A percentile compares a stretch with the other conserved stretches of the same genome.
Evolutionary conservation across 1,140 invertebrate species (phyloP).

Genomic region (Notospermus geniculatus): DNA sequence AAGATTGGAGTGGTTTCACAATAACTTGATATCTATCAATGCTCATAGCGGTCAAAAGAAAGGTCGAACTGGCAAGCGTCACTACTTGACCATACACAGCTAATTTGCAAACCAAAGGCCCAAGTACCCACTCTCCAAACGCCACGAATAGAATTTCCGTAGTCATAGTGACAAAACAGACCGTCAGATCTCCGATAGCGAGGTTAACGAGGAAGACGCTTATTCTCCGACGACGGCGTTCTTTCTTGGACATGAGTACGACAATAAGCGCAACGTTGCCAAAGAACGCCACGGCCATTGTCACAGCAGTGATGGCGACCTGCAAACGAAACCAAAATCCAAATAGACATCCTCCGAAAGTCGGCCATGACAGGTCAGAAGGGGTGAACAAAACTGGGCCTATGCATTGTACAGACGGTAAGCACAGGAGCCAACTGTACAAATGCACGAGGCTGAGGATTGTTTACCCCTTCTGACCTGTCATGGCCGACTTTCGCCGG

Average conservation of each 20-base stretch:
- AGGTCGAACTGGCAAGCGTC: conserved; percentile 55
- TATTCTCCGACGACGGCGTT: conserved; percentile 41
- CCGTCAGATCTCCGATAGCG: conserved; percentile 56
- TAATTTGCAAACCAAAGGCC: conserved; percentile 52
- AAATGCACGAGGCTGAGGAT: too few species aligned
- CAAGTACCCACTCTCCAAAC: conserved; percentile 56
- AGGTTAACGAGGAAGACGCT: conserved; percentile 55
- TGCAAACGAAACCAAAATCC: too few species aligned
- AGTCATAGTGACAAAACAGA: conserved; percentile 57
- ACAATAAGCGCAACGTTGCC: conserved; percentile 45
- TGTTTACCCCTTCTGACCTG: too few species aligned
- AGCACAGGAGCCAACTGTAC: too few species aligned
- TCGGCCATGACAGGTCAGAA: too few species aligned
- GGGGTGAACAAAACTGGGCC: too few species aligned
- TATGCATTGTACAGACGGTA: too few species aligned
- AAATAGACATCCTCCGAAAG: too few species aligned
- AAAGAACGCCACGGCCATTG: conserved; percentile 24
- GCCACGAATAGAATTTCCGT: conserved; percentile 56
- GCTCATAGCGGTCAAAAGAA: conserved; percentile 57
- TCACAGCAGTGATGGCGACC: conserved; percentile 12
- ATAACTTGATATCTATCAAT: conserved; percentile 55
- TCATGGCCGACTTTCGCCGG: too few species aligned
- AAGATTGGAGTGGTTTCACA: conserved; percentile 36
- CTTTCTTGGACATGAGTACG: conserved; percentile 29
- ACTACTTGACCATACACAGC: conserved; percentile 56